Evolutionary conservation across 53 echinoderm and acorn worm species (phyloP), one percentile per base, ranked within the genome.

Genomic region (Arbacia lixula): DNA sequence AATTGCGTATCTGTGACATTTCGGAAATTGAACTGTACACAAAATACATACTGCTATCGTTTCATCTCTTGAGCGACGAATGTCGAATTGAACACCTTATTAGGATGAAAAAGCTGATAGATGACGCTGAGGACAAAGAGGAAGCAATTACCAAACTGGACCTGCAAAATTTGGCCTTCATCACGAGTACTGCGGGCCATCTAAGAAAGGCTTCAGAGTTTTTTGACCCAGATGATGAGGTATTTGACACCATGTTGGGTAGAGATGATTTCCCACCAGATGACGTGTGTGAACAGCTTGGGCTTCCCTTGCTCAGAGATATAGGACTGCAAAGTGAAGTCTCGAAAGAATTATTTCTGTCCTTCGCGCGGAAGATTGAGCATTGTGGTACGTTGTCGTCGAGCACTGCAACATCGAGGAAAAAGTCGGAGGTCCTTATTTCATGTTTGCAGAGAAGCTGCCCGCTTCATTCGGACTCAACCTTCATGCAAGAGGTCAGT

Each of bases 61-160:
- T 81, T 32, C 19, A 49, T 5, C 5, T 0, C 10, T 20, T 81
- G n/a, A 50, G 52, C 21, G 42, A 81, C 19, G 50, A 81, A 4
- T 28, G 82, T 46, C 62, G 82, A 28, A 61, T 63, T 29, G 32
- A 62, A 46, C 82, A 81, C 63, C 50, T 81, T 21, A 5, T 46
- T 5, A 54, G 41, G 16, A 22, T 77, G 0, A 77, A 77, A 5
- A 1, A 36, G 34, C 60, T 77, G 6, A 37, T 77, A 17, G 26
- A 12, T 36, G 11, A 5, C 2, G 22, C 2, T 0, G 72, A 31
- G 16, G 10, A 2, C 9, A 74, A 46, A 53, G 4, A 34, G 34
- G 53, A 52, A 19, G 49, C 42, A 8, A 76, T 22, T 53, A 6
- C 0, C 37, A 57, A 19, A 22, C 38, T 77, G 36, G 0, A 28